Conservation (phyloP, 2,888 invertebrate genomes). For the Nymphalis urticae region DNA sequence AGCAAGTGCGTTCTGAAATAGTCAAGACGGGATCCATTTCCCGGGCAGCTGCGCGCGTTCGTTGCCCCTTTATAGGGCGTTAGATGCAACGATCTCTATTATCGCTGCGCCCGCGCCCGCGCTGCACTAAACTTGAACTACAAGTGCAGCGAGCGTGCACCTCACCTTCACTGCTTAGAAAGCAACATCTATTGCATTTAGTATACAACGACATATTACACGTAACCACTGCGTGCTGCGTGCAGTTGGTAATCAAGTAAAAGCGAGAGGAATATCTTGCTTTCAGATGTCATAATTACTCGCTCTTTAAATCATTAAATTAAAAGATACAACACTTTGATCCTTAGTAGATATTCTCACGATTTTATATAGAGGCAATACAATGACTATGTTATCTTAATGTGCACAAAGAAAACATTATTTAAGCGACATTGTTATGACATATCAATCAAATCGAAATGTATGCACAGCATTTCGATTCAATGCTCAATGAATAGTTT, state of each 20-base stretch:
- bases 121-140: constrained; percentile 77
- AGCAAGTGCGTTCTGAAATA: constrained; percentile 76
- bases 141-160: constrained; percentile 67
- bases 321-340: neutral
- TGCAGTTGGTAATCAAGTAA: constrained; percentile 56
- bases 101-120: constrained; percentile 51
- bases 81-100: constrained; percentile 79
- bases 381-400: constrained; percentile 35
- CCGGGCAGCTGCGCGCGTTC: constrained; percentile 79
- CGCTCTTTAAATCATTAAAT: constrained; percentile 19
- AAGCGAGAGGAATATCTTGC: constrained; percentile 66
- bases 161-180: constrained; percentile 80
- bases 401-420: constrained; percentile 26
- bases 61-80: constrained; percentile 75
- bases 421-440: constrained; percentile 31
- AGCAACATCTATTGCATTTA: constrained; percentile 73
- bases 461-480: constrained; percentile 17
- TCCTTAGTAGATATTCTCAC: constrained; percentile 29
- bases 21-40: constrained; percentile 80
- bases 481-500: constrained; percentile 36
- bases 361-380: constrained; percentile 22
- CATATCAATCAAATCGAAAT: constrained; percentile 30
- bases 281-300: constrained; percentile 37
- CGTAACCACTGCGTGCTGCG: constrained; percentile 47
- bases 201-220: constrained; percentile 51